A percentile compares a stretch with the other conserved stretches of the same genome.
These are phyloP conservation scores for Bubalus kerabau DNA, from an alignment of 2,113 vertebrate species.

Conservation along the genomic window DNA sequence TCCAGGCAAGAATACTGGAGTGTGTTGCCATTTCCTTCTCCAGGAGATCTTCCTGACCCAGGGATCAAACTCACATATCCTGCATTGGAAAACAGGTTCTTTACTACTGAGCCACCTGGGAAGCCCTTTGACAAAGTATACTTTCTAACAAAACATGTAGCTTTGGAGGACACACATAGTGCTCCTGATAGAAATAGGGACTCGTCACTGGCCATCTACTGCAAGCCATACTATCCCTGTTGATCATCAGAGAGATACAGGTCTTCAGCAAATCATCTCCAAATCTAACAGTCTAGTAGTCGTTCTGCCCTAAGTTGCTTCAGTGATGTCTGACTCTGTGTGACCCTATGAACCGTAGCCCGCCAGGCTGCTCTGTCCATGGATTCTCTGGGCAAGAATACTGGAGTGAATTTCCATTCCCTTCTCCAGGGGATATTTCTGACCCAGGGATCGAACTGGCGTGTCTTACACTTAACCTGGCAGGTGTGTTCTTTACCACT, in stretches of 20 bases:
- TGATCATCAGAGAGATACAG: not conserved
- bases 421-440: not conserved
- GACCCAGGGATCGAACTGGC: not conserved
- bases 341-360: not conserved
- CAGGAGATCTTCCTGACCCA: not conserved
- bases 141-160: not conserved
- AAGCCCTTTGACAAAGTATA: not conserved
- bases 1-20: not conserved
- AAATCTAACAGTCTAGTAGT: not conserved
- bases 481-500: not conserved
- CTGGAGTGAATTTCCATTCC: not conserved
- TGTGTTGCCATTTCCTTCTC: not conserved
- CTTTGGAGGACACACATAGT: not conserved
- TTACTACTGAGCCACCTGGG: not conserved
- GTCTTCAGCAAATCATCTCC: not conserved
- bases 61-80: not conserved
- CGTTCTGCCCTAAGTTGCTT: not conserved
- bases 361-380: not conserved
- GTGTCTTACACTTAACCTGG: not conserved
- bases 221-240: not conserved
- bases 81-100: not conserved
- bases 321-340: not conserved
- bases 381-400: not conserved
- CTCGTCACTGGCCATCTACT: not conserved
- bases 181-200: not conserved